Percentiles rank a stretch among this genome's conserved stretches.
phyloP scores from a whole-genome alignment of 2,113 vertebrate species.

The Hippopotamus amphibius region DNA sequence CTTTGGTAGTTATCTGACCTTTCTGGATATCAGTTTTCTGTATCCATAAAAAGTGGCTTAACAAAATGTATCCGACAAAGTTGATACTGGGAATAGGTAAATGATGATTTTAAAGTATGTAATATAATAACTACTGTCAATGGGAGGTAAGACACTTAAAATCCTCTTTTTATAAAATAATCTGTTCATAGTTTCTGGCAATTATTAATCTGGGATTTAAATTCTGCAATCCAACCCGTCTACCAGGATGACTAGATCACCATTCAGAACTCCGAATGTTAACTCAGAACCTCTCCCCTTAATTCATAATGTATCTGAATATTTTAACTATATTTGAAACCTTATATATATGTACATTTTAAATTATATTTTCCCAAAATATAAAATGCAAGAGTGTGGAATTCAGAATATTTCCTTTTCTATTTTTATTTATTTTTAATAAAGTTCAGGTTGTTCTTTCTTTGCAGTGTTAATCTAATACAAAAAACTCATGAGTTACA shows the following conservation, averaged over 20 bases:
- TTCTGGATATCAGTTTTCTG: not conserved
- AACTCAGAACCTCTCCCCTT: not conserved
- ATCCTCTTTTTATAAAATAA: slow-evolving; percentile 29
- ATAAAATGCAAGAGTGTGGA: not conserved
- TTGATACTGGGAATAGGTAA: not conserved
- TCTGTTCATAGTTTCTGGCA: slow-evolving; percentile 22
- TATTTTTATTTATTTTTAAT: slow-evolving; percentile 52
- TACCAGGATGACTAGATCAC: not conserved
- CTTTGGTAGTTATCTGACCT: slow-evolving; percentile 34
- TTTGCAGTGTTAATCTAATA: slow-evolving; percentile 24
- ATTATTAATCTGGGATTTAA: slow-evolving; percentile 26
- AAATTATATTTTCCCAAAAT: slow-evolving; percentile 56
- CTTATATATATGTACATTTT: not conserved
- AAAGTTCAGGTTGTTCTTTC: slow-evolving; percentile 11
- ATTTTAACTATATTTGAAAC: slow-evolving; percentile 28
- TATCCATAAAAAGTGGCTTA: slow-evolving; percentile 40
- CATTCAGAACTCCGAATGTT: not conserved
- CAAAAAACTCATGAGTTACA: not conserved
- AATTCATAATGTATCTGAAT: slow-evolving; percentile 2
- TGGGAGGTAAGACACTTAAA: slow-evolving; percentile 27
- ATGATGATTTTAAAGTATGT: not conserved
- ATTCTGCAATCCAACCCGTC: not conserved
- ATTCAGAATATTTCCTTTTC: slow-evolving; percentile 22
- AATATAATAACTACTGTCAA: not conserved
- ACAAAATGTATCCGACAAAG: not conserved